Percentiles rank a stretch among this genome's conserved stretches.
Conservation (phyloP, 92 coral and sea anemone species). For the Pocillopora grandis region DNA sequence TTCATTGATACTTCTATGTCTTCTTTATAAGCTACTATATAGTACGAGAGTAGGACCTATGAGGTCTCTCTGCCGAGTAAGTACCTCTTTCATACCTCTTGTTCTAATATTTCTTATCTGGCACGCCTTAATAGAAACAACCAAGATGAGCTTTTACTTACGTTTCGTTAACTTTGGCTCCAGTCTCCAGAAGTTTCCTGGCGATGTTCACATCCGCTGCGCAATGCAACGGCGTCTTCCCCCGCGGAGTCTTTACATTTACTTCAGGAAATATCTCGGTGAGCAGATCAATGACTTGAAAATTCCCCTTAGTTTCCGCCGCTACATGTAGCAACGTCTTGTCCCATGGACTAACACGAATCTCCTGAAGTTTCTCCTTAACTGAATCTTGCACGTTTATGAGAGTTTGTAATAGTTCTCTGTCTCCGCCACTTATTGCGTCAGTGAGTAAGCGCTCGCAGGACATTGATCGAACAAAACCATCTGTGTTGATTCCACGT, state of each 20-base stretch:
- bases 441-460: constrained; percentile 8
- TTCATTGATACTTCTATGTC: no score
- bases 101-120: neutral
- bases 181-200: neutral
- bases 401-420: neutral
- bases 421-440: neutral
- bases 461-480: constrained; percentile 21
- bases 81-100: neutral
- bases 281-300: neutral
- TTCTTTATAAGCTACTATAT: no score
- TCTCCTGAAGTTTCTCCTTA: neutral
- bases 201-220: constrained; percentile 13
- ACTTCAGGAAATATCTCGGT: neutral
- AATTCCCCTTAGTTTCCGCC: constrained; percentile 7
- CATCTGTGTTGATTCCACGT: neutral
- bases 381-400: neutral
- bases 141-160: neutral
- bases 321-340: constrained; percentile 10
- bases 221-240: constrained; percentile 5
- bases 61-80: no score
- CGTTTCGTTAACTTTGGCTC: neutral
- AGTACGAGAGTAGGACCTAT: no score
- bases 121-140: no score
- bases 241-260: neutral
- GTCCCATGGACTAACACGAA: neutral